phyloP scores from a whole-genome alignment of 2,113 vertebrate genomes.

The Pseudorasbora parva region DNA sequence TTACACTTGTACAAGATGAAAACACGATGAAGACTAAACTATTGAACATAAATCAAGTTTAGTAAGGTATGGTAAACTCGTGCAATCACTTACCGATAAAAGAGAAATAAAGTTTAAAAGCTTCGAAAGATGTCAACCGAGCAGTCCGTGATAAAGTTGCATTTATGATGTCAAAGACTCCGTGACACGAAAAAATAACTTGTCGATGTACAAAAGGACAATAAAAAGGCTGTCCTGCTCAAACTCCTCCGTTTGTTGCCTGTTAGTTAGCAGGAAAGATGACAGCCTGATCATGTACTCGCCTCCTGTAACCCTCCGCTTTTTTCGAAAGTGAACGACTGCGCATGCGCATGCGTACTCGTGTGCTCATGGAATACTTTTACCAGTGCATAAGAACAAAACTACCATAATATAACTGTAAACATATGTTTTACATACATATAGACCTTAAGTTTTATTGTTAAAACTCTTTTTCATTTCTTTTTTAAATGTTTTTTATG shows the following conservation, averaged over 20 bases:
- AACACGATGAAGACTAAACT: neutral
- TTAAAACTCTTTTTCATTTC: neutral
- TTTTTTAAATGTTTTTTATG: neutral
- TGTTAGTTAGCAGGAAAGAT: neutral
- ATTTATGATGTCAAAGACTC: neutral
- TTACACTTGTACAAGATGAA: neutral
- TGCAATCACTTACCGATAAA: conserved; percentile 25
- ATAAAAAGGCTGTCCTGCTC: neutral
- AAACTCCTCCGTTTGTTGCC: conserved; percentile 15
- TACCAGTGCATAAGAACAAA: neutral
- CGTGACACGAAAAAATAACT: neutral
- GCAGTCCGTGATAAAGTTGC: neutral
- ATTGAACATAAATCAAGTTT: neutral
- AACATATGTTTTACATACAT: neutral
- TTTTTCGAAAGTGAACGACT: conserved; percentile 46
- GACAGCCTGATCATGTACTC: neutral
- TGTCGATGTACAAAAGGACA: neutral
- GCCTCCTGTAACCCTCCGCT: conserved; percentile 38
- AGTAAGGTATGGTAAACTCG: neutral
- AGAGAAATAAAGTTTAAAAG: neutral
- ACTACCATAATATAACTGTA: neutral
- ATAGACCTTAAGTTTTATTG: neutral
- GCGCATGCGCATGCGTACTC: conserved; percentile 35
- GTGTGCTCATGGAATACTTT: conserved; percentile 20
- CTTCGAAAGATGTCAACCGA: neutral